Evolutionary conservation across 2,888 invertebrate species (phyloP).

Genomic region (Amblyjoppa proteus): DNA sequence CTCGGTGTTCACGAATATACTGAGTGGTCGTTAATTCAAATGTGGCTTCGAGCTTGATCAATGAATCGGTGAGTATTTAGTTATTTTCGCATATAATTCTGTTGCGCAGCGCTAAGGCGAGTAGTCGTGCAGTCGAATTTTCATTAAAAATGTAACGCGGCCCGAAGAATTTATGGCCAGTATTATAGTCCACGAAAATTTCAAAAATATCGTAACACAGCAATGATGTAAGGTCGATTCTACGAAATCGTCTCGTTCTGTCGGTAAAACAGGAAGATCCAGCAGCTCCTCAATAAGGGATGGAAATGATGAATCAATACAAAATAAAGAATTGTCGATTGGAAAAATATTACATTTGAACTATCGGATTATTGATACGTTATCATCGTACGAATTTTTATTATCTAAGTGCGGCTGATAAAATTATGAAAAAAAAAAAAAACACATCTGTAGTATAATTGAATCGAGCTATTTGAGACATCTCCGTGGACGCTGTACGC

Average conservation of each 20-base stretch:
- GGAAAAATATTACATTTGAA: neutral
- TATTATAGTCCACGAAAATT: no score
- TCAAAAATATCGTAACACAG: no score
- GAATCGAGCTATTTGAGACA: neutral
- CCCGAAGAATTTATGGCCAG: no score
- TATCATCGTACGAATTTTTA: neutral
- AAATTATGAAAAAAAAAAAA: neutral
- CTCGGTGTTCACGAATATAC: constrained; percentile 76
- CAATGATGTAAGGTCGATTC: no score
- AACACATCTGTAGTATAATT: neutral
- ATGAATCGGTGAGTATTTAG: constrained; percentile 72
- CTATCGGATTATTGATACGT: neutral
- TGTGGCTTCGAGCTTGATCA: constrained; percentile 73
- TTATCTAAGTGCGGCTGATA: neutral
- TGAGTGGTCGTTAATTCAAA: constrained; percentile 74
- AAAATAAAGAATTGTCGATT: neutral
- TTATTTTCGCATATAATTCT: neutral
- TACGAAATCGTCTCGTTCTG: no score
- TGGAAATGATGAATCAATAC: neutral
- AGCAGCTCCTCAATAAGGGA: no score
- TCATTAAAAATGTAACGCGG: no score
- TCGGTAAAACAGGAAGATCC: no score
- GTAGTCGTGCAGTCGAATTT: no score
- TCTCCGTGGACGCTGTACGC: neutral
- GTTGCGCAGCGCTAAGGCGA: no score